These are phyloP conservation scores for Nixonia krombeini DNA, from an alignment of 1,140 invertebrate genomes.

Conservation along the genomic window DNA sequence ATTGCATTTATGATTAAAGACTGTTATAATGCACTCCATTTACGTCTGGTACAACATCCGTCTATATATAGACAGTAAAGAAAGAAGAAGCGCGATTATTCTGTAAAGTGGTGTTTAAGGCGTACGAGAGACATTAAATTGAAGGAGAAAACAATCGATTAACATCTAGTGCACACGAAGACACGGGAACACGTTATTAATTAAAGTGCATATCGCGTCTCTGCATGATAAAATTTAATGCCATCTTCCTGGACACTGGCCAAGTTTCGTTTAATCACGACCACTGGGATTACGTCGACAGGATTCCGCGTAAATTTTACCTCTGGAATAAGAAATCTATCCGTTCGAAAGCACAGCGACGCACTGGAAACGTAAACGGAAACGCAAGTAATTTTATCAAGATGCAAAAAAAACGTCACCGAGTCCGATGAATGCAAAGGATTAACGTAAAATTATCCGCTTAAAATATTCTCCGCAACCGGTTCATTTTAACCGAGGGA, in stretches of 20 bases:
- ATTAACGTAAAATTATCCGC: too few relatives aligned
- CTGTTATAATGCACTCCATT: too few relatives aligned
- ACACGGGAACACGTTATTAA: conserved; percentile 9
- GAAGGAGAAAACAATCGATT: not conserved
- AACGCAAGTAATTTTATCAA: not conserved
- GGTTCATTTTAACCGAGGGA: too few relatives aligned
- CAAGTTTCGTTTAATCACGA: conserved; percentile 44
- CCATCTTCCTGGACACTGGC: conserved; percentile 26
- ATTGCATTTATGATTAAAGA: too few relatives aligned
- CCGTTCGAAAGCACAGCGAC: conserved; percentile 8
- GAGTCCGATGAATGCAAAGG: too few relatives aligned
- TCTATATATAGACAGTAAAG: too few relatives aligned
- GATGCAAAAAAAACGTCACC: too few relatives aligned
- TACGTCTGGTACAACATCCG: too few relatives aligned
- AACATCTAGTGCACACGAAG: too few relatives aligned
- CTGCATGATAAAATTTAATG: conserved; percentile 27
- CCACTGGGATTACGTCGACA: conserved; percentile 28
- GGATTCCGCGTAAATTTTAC: conserved; percentile 26
- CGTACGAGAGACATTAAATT: not conserved
- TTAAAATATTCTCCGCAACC: too few relatives aligned
- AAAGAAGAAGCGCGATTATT: too few relatives aligned
- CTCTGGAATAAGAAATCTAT: conserved; percentile 8
- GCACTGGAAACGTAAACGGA: not conserved
- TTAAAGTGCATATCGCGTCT: conserved; percentile 26
- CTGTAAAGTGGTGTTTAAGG: too few relatives aligned